Evolutionary conservation across 2,888 invertebrate genomes (phyloP).

Genomic region (Amorpha juglandis): DNA sequence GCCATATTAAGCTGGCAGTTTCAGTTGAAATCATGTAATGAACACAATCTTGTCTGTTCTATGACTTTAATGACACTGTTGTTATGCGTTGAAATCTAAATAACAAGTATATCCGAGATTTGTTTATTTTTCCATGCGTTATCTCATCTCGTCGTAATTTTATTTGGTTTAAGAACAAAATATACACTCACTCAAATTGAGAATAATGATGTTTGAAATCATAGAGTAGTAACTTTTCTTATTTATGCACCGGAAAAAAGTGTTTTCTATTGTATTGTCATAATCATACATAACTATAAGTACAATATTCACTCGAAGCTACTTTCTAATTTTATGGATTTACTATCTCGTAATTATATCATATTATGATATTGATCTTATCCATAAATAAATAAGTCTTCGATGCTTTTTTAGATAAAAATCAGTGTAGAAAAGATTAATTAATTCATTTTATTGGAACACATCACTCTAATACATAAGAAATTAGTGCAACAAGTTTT

Average conservation of each 20-base stretch:
- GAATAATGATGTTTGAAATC: no score
- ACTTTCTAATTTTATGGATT: no score
- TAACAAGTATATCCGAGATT: background rate
- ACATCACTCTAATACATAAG: slow-evolving; percentile 38
- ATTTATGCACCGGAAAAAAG: background rate
- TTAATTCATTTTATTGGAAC: background rate
- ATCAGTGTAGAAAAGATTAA: background rate
- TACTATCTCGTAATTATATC: no score
- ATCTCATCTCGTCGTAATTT: no score
- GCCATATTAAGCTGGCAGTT: no score
- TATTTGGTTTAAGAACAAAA: no score
- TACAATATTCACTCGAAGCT: background rate
- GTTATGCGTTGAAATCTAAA: slow-evolving; percentile 1
- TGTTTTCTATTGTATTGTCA: background rate
- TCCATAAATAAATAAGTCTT: background rate
- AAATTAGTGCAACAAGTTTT: slow-evolving; percentile 78
- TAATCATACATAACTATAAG: background rate
- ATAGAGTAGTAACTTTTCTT: no score
- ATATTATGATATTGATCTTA: slow-evolving; percentile 17
- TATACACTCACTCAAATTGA: no score
- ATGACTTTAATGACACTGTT: background rate
- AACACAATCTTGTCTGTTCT: background rate
- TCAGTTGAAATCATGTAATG: no score
- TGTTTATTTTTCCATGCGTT: background rate
- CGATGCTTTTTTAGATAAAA: background rate